Base-by-base conservation (phyloP, 35 echinoderm and acorn worm genomes). In the Ophiothrix spiculata region DNA sequence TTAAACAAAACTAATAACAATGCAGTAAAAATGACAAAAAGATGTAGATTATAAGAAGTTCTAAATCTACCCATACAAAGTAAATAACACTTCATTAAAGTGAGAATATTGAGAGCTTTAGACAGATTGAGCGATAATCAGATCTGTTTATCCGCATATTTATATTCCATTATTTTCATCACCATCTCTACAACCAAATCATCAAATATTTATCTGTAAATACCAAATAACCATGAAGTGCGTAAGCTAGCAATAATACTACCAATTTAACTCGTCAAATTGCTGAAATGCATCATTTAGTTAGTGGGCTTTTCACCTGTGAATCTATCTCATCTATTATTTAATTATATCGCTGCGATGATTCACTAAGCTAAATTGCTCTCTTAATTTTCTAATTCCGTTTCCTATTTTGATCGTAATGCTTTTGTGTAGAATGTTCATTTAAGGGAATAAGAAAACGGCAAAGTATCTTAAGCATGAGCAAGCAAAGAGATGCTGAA, bases 281-380 rank as follows among this genome's bases (percentile, higher is more conserved):
- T 69, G 60, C 16, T 69, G 29, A 69, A 69, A 69, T 69, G 60
- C 60, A 69, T 69, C 60, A 69, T 69, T 69, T 10, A 69, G 60
- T 69, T 69, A 69, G 60, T 28, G 25, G 29, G 60, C 60, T 69
- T 69, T 69, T 69, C 60, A 69, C 60, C 60, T 49, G 60, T 25
- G 29, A 49, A 69, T 69, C 29, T 69, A 69, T 10, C 8, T 15
- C 60, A 15, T 69, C 25, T 10, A 69, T 69, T 69, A 69, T 69
- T 69, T n/a, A 69, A 69, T 69, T n/a, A 69, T 25, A 4, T 69
- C 29, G 29, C n/a, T n/a, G n/a, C n/a, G n/a, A n/a, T n/a, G n/a
- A n/a, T n/a, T n/a, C n/a, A n/a, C n/a, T n/a, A n/a, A n/a, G n/a
- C n/a, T n/a, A n/a, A n/a, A n/a, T n/a, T n/a, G n/a, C n/a, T n/a